These are phyloP conservation scores for Orthonevra nobilis DNA, from an alignment of 2,888 invertebrate species.

Conservation along the genomic window DNA sequence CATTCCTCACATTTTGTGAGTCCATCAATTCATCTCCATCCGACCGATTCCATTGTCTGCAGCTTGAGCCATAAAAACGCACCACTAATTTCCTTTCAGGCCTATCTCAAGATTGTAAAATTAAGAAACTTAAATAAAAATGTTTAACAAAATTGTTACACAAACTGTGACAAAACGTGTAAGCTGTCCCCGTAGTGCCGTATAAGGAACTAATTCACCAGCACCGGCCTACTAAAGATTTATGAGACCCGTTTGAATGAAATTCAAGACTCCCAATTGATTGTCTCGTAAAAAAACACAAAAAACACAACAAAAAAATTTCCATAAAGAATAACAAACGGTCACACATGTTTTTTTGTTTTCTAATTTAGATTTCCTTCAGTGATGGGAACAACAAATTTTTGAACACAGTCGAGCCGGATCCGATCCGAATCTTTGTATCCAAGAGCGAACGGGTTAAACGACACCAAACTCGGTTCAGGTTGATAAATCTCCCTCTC, in stretches of 20 bases:
- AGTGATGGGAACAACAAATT: too few species aligned
- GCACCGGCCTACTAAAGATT: slow-evolving; percentile 33
- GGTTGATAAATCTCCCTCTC: slow-evolving; percentile 57
- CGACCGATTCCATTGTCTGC: slow-evolving; percentile 31
- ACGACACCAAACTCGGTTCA: slow-evolving; percentile 7
- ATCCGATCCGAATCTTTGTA: too few species aligned
- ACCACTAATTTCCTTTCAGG: slow-evolving; percentile 34
- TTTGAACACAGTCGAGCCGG: too few species aligned
- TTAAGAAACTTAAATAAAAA: slow-evolving; percentile 4
- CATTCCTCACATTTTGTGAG: slow-evolving; percentile 6
- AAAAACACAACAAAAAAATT: slow-evolving; percentile 22
- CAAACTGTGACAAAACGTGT: slow-evolving; percentile 44
- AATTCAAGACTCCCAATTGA: slow-evolving; percentile 60
- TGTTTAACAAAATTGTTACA: slow-evolving; percentile 40
- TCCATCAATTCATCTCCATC: too few species aligned
- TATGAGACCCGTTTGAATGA: slow-evolving; percentile 40
- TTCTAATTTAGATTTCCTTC: slow-evolving; percentile 66
- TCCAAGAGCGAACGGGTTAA: slow-evolving; percentile 50
- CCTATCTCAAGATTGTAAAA: slow-evolving; percentile 13
- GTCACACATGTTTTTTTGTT: slow-evolving; percentile 69
- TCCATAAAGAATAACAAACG: slow-evolving; percentile 66
- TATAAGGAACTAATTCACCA: neutral
- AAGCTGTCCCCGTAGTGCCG: neutral
- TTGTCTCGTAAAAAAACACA: slow-evolving; percentile 46
- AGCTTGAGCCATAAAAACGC: slow-evolving; percentile 28